These are phyloP conservation scores for Pogonus chalceus DNA, from an alignment of 1,140 invertebrate species.

Conservation along the genomic window DNA sequence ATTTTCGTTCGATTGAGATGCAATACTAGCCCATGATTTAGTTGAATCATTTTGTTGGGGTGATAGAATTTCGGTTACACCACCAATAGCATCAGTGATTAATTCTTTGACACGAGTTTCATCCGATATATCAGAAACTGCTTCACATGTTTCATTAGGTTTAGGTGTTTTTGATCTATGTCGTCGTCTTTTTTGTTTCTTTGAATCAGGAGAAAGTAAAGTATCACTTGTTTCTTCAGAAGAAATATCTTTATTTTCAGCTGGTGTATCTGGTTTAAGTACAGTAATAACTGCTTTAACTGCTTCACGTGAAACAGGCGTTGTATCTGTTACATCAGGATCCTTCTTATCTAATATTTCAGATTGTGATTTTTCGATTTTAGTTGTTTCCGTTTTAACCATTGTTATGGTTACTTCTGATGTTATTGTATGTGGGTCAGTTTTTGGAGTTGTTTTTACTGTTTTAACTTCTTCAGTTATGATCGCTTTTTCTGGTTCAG, in stretches of 20 bases:
- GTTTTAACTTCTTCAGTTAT: slow-evolving; percentile 8
- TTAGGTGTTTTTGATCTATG: neutral
- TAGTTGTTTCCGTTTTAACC: neutral
- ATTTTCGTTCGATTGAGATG: no score
- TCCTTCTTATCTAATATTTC: no score
- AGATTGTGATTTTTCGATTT: slow-evolving; percentile 1
- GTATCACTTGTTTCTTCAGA: no score
- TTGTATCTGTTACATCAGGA: no score
- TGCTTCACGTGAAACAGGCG: no score
- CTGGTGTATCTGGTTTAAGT: no score
- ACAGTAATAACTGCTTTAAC: no score
- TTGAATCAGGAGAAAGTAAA: no score
- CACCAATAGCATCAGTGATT: neutral
- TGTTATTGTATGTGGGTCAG: neutral
- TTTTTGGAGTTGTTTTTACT: neutral
- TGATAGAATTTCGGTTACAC: neutral
- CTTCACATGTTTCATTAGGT: neutral
- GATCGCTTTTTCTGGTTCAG: neutral
- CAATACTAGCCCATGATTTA: slow-evolving; percentile 1
- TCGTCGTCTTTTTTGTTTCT: no score
- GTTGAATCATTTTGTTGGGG: neutral
- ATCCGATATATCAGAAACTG: neutral
- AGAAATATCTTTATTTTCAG: no score
- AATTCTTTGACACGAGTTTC: neutral
- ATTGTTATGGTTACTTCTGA: neutral